Percentiles rank a stretch among this genome's conserved stretches.
Conservation (phyloP, 2,888 invertebrate species). For the Itoplectis maculator region DNA sequence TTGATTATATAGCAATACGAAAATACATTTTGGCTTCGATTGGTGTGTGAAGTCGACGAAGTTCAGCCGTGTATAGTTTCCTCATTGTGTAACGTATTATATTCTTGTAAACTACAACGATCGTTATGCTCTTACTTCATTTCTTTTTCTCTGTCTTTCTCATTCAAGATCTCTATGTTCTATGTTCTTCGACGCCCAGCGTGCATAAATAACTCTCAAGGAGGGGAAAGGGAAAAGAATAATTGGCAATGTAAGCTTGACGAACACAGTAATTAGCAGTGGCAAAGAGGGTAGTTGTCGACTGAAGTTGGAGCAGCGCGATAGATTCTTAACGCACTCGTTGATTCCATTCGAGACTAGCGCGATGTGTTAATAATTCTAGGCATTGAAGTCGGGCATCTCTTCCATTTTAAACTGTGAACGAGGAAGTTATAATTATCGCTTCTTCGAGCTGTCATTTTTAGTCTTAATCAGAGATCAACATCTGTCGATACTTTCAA, state of each 20-base stretch:
- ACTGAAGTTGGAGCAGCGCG: slow-evolving; percentile 21
- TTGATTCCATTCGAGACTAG: slow-evolving; percentile 46
- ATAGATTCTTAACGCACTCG: slow-evolving; percentile 25
- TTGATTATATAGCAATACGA: slow-evolving; percentile 76
- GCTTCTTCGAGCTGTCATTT: slow-evolving; percentile 15
- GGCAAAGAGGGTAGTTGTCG: slow-evolving; percentile 46
- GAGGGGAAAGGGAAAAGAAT: slow-evolving; percentile 9
- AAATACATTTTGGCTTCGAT: slow-evolving; percentile 77
- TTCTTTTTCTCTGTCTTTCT: slow-evolving; percentile 39
- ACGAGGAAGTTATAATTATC: not conserved
- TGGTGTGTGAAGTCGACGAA: slow-evolving; percentile 59
- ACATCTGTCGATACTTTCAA: no score
- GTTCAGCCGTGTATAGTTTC: slow-evolving; percentile 62
- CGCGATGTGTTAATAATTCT: slow-evolving; percentile 2
- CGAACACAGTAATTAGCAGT: slow-evolving; percentile 62
- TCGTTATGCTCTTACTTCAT: slow-evolving; percentile 61
- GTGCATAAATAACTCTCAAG: slow-evolving; percentile 65
- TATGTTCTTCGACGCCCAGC: slow-evolving; percentile 67
- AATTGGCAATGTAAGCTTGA: slow-evolving; percentile 58
- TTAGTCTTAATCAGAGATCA: no score
- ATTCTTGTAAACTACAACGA: slow-evolving; percentile 69
- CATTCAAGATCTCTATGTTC: slow-evolving; percentile 34
- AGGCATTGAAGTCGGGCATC: slow-evolving; percentile 7
- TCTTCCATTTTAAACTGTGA: not conserved
- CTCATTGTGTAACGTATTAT: slow-evolving; percentile 67